Conservation (phyloP, 2,888 invertebrate species). For the Acronicta aceris region DNA sequence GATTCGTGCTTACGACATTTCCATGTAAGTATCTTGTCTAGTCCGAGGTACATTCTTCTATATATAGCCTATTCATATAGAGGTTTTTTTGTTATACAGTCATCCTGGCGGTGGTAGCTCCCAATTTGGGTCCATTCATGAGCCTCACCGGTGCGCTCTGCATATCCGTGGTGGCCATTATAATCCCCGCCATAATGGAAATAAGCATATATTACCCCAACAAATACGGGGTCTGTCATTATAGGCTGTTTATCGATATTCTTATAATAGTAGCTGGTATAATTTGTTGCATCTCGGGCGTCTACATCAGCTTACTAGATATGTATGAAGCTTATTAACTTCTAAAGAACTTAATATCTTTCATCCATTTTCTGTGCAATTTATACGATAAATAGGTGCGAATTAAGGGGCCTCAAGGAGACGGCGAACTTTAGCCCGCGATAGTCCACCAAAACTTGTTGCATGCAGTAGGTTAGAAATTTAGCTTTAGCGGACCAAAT, state of each 20-base stretch:
- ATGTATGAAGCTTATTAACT: not conserved
- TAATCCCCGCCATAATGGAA: not conserved
- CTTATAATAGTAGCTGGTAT: not conserved
- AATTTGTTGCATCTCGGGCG: not conserved
- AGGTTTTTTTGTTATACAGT: not conserved
- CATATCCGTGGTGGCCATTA: not conserved
- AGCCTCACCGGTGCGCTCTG: not conserved
- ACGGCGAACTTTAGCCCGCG: too few relatives aligned
- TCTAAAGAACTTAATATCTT: too few relatives aligned
- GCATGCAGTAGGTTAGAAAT: too few relatives aligned
- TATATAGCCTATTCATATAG: too few relatives aligned
- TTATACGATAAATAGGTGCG: not conserved
- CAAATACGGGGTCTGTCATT: not conserved
- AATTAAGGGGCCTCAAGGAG: too few relatives aligned
- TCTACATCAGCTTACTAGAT: not conserved
- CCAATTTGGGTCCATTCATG: not conserved
- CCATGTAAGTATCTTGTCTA: slow-evolving; percentile 35
- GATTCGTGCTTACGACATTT: not conserved
- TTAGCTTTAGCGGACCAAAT: too few relatives aligned
- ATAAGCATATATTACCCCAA: not conserved
- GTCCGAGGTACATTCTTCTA: too few relatives aligned
- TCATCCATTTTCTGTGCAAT: too few relatives aligned
- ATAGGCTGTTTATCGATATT: not conserved
- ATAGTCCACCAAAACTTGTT: too few relatives aligned
- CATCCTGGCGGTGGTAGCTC: not conserved